Evolutionary conservation across 2,797 vertebrate genomes (phyloP).

Genomic region (Alauda arvensis): DNA sequence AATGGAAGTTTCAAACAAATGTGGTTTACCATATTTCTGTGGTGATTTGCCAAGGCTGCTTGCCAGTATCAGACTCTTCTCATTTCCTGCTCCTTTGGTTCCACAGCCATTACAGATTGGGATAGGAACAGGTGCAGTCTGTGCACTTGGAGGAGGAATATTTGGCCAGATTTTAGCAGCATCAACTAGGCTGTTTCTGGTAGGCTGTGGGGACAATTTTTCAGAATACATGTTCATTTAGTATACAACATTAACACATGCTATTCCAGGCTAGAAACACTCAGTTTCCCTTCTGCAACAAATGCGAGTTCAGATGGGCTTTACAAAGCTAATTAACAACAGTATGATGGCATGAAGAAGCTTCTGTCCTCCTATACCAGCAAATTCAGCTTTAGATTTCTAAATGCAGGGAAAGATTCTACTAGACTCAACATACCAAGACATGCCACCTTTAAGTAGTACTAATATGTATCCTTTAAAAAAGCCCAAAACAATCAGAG

Average conservation of each 20-base stretch:
- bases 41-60: slow-evolving; percentile 78
- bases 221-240: slow-evolving; percentile 23
- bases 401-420: neutral
- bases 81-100: slow-evolving; percentile 78
- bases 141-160: slow-evolving; percentile 80
- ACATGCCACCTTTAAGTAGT: neutral
- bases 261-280: neutral
- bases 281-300: neutral
- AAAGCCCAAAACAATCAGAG: neutral
- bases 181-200: slow-evolving; percentile 78
- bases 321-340: neutral
- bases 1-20: neutral
- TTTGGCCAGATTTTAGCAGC: slow-evolving; percentile 87
- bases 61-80: slow-evolving; percentile 77
- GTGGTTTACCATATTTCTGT: slow-evolving; percentile 83
- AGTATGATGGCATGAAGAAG: neutral
- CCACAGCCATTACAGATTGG: slow-evolving; percentile 93
- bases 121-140: slow-evolving; percentile 76
- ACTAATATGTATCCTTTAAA: accelerated
- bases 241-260: slow-evolving; percentile 5
- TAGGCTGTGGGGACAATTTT: slow-evolving; percentile 74
- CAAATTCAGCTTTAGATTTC: neutral
- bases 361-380: neutral
- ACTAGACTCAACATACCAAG: neutral
- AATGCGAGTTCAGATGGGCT: neutral